phyloP scores from a whole-genome alignment of 2,113 vertebrate genomes.

The Sapayoa aenigma region DNA sequence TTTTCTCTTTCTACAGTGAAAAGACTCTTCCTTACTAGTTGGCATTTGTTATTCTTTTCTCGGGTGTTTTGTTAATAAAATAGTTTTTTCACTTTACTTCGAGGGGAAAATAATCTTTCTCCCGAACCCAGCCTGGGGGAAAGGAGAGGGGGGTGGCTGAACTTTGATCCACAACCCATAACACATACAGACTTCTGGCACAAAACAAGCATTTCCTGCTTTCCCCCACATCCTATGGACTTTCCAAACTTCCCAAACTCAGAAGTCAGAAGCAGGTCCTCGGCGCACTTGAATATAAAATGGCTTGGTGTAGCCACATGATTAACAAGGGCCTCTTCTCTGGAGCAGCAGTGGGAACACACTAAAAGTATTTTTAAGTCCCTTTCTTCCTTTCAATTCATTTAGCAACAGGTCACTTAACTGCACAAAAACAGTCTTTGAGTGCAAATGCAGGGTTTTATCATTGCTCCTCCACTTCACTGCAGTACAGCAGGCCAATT shows the following conservation, averaged over 20 bases:
- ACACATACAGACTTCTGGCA: not conserved
- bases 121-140: too few relatives aligned
- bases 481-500: constrained; percentile 58
- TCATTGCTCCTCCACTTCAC: constrained; percentile 24
- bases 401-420: constrained; percentile 12
- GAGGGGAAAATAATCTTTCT: too few relatives aligned
- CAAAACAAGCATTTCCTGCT: not conserved
- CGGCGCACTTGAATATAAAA: not conserved
- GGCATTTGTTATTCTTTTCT: too few relatives aligned
- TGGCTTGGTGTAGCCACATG: not conserved
- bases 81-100: too few relatives aligned
- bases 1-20: too few relatives aligned
- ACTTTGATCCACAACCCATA: too few relatives aligned
- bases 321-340: not conserved
- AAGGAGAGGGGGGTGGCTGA: too few relatives aligned
- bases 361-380: not conserved
- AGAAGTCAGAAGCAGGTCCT: not conserved
- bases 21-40: too few relatives aligned
- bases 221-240: rapidly evolving
- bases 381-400: not conserved
- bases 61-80: too few relatives aligned
- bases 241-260: not conserved
- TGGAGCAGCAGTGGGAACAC: not conserved
- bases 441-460: constrained; percentile 28
- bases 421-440: not conserved